Evolutionary conservation across 2,113 vertebrate species (phyloP).

Genomic region (Proterorhinus semilunaris): DNA sequence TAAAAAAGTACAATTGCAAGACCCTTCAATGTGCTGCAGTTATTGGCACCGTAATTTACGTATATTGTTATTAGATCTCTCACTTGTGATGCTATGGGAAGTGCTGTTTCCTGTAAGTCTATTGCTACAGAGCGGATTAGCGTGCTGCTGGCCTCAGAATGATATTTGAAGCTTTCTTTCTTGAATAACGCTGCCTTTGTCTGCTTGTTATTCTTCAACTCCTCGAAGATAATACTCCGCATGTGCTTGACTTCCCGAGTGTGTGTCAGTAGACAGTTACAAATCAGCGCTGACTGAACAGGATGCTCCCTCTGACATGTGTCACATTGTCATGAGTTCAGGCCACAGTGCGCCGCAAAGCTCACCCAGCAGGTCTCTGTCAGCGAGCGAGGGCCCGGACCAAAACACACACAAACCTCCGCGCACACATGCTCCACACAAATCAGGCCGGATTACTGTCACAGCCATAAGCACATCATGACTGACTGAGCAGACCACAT

Average conservation of each 20-base stretch:
- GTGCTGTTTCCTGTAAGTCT: not conserved
- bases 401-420: slow-evolving; percentile 29
- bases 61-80: not conserved
- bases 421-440: slow-evolving; percentile 27
- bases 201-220: not conserved
- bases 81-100: not conserved
- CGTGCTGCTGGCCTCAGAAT: not conserved
- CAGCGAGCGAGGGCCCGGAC: slow-evolving; percentile 48
- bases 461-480: slow-evolving; percentile 54
- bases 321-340: slow-evolving; percentile 59
- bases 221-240: slow-evolving; percentile 22
- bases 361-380: slow-evolving; percentile 72
- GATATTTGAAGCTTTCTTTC: not conserved
- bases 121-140: not conserved
- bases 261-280: slow-evolving; percentile 53
- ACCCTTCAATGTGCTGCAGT: too few relatives aligned
- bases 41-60: too few relatives aligned
- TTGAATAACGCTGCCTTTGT: not conserved
- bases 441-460: slow-evolving; percentile 74
- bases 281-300: slow-evolving; percentile 60
- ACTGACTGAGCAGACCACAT: slow-evolving; percentile 60
- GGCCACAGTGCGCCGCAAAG: slow-evolving; percentile 40
- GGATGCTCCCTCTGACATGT: slow-evolving; percentile 67
- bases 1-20: too few relatives aligned
- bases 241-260: slow-evolving; percentile 41